Conservation (phyloP, 2,888 invertebrate species). For the Drosophila leonis region DNA sequence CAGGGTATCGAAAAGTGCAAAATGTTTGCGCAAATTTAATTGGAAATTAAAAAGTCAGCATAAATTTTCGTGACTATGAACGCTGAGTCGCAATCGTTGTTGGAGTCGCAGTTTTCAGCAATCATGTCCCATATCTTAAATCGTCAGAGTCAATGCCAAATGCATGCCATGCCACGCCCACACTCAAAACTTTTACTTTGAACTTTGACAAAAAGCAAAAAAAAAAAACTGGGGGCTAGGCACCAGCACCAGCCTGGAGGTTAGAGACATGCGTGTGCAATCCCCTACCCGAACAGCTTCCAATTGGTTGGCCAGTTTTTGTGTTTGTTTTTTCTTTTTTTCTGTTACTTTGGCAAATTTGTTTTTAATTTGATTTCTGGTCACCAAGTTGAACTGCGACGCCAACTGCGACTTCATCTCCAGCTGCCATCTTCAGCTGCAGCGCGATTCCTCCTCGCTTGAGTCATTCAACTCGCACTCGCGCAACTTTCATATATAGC, state of each 20-base stretch:
- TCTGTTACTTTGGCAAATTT: conserved; percentile 36
- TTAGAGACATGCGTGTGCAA: conserved; percentile 25
- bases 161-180: conserved; percentile 52
- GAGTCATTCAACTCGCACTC: conserved; percentile 74
- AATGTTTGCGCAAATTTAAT: conserved; percentile 50
- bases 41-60: conserved; percentile 60
- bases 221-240: conserved; percentile 8
- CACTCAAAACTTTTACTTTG: conserved; percentile 58
- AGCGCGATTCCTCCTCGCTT: conserved; percentile 48
- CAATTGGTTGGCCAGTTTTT: conserved; percentile 49
- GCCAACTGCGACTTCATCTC: not conserved
- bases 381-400: conserved; percentile 27
- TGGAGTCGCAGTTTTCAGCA: not conserved
- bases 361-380: conserved; percentile 65
- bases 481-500: conserved; percentile 62
- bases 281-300: conserved; percentile 9
- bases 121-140: conserved; percentile 50
- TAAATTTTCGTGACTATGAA: conserved; percentile 54
- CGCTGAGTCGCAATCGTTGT: not conserved
- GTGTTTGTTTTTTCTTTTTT: conserved; percentile 40
- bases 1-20: conserved; percentile 38
- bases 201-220: conserved; percentile 51
- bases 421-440: not conserved
- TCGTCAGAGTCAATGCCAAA: conserved; percentile 48
- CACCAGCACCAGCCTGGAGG: not conserved